Base-by-base conservation (phyloP, 2,797 vertebrate genomes). In the Melanotaenia nigrans region DNA sequence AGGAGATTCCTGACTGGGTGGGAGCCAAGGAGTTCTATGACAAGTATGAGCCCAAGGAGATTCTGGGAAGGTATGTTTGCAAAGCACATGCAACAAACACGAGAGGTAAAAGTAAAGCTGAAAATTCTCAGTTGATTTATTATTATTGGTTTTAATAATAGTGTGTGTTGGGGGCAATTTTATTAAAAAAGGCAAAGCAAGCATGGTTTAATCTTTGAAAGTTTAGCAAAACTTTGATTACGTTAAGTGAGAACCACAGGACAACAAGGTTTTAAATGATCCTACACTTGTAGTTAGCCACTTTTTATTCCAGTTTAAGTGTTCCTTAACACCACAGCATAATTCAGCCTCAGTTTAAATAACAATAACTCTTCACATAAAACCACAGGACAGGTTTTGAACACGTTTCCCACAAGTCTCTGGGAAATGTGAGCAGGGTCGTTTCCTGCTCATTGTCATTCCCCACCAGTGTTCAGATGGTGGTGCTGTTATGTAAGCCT, bases 11-110 rank as follows among this genome's bases (percentile, higher is more conserved):
- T 0, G 97, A 98, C 83, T 95, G 93, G 86, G 92, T 94, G 53
- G 95, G 96, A 3, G 95, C 97, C 49, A 93, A 96, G 85, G 96
- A 96, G 78, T 99, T 99, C 80, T 98, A 99, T 14, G 94, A 96
- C 79, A 99, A 98, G 84, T 99, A 99, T 64, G 97, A 98, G 14
- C 93, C 97, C 0, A 99, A 99, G 87, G 98, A 99, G 89, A 84
- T 99, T 77, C 92, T 99, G 70, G 98, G 98, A 92, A 96, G 98
- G 98, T 99, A 95, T 4, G 71, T 75, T 57, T 4, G 11, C 0
- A 3, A 24, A 65, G 51, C 33, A 14, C 0, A 28, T 2, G 1
- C 30, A 20, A 13, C 5, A 3, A 42, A 42, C 13, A 20, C 20
- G 42, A 45, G 18, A 20, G 6, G 18, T 18, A 20, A 6, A 45